Percentiles rank a stretch among this genome's conserved stretches.
These are phyloP conservation scores for Metallyticus violacea DNA, from an alignment of 2,888 invertebrate species.

Conservation along the genomic window DNA sequence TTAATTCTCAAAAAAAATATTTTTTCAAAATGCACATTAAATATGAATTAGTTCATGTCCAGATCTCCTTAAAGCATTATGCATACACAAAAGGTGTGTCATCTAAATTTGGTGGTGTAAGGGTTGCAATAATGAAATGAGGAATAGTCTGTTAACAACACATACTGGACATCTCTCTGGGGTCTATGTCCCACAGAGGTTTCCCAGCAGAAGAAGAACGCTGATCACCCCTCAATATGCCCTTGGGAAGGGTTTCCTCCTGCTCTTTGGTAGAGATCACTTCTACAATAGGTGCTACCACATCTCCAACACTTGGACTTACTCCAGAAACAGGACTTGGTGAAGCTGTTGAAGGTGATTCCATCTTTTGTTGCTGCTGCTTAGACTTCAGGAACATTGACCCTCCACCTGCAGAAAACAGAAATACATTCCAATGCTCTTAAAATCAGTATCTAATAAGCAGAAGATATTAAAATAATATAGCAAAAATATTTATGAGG, in stretches of 20 bases:
- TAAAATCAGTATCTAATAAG: background rate
- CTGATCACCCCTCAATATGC: conserved; percentile 36
- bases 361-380: conserved; percentile 37
- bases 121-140: background rate
- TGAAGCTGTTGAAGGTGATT: background rate
- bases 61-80: background rate
- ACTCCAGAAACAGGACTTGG: background rate
- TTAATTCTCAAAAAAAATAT: background rate
- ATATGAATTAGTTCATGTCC: background rate
- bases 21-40: background rate
- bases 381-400: conserved; percentile 62
- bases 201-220: background rate
- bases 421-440: background rate
- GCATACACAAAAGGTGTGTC: background rate
- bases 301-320: background rate
- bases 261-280: conserved; percentile 12
- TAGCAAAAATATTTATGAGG: too few species aligned
- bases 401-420: conserved; percentile 52
- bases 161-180: conserved; percentile 35
- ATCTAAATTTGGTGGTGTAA: background rate
- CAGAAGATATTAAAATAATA: too few species aligned
- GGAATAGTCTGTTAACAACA: background rate
- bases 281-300: background rate
- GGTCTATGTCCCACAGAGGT: conserved; percentile 36
- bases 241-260: conserved; percentile 33